Conservation (phyloP, 1,140 invertebrate genomes). For the Drosophila hydei region DNA sequence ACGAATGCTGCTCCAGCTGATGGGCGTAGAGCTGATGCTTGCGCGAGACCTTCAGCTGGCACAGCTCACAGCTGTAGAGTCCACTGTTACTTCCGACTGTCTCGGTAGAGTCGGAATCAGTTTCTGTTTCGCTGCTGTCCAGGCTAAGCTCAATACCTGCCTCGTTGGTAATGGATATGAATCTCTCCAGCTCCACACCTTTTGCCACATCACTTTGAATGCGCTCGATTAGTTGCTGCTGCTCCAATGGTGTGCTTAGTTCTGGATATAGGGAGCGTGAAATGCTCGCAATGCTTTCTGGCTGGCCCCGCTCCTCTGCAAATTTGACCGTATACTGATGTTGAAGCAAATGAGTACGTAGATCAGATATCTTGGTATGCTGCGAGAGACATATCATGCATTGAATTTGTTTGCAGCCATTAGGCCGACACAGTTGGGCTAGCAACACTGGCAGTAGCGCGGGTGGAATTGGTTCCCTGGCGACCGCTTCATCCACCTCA, state of each 20-base stretch:
- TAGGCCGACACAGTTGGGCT: constrained; percentile 49
- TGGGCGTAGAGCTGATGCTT: constrained; percentile 71
- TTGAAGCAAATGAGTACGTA: constrained; percentile 52
- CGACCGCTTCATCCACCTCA: not conserved
- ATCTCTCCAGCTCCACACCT: constrained; percentile 58
- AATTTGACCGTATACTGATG: constrained; percentile 54
- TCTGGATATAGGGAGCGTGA: constrained; percentile 65
- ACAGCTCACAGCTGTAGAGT: constrained; percentile 81
- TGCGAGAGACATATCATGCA: constrained; percentile 78
- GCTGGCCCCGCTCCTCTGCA: constrained; percentile 7
- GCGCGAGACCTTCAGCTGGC: constrained; percentile 81
- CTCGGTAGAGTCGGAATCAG: constrained; percentile 51
- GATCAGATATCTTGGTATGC: constrained; percentile 68
- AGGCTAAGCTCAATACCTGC: constrained; percentile 65
- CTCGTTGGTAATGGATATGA: constrained; percentile 75
- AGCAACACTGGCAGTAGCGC: constrained; percentile 1
- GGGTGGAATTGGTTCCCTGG: constrained; percentile 10
- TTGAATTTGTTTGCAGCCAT: constrained; percentile 73
- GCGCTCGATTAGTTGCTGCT: constrained; percentile 40
- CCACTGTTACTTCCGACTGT: not conserved
- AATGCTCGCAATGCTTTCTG: constrained; percentile 24
- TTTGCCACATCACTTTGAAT: constrained; percentile 58
- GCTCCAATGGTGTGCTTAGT: constrained; percentile 15
- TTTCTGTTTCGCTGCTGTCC: constrained; percentile 76
- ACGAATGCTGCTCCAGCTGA: constrained; percentile 59